Evolutionary conservation across 2,888 invertebrate species (phyloP).

Genomic region (Ichneumon xanthorius): DNA sequence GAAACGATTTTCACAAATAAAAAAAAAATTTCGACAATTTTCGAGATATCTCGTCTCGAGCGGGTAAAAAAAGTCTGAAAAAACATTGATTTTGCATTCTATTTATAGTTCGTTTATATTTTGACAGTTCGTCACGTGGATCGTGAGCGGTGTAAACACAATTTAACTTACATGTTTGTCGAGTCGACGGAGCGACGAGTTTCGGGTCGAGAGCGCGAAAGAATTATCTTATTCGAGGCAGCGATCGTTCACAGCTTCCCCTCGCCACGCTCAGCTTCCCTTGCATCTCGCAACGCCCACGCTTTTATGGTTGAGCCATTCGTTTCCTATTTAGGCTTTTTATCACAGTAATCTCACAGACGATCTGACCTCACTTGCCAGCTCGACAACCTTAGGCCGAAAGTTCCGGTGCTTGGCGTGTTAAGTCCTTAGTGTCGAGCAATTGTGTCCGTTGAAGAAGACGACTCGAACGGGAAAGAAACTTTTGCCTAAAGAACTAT

Average conservation of each 20-base stretch:
- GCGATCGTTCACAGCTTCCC: conserved; percentile 16
- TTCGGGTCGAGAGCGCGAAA: not conserved
- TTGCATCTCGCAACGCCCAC: conserved; percentile 54
- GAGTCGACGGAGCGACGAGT: not conserved
- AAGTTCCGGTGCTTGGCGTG: not conserved
- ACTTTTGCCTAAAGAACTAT: not conserved
- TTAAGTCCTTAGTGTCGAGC: not conserved
- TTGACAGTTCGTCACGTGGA: conserved; percentile 22
- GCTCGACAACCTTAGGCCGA: not conserved
- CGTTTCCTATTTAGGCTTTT: conserved; percentile 62
- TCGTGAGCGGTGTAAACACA: not conserved
- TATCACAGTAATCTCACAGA: conserved; percentile 41
- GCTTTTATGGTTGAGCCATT: conserved; percentile 12
- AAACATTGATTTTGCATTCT: not conserved
- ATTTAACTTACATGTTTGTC: conserved; percentile 33
- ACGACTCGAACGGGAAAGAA: not conserved
- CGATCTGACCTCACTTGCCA: conserved; percentile 40
- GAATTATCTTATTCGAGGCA: not conserved
- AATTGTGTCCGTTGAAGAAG: not conserved
- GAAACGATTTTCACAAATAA: not conserved
- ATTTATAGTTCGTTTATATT: not conserved
- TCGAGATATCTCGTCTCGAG: not conserved
- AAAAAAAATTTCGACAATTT: not conserved
- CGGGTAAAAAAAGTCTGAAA: not conserved
- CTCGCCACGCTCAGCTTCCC: not conserved